Conservation (phyloP, 2,113 vertebrate genomes). For the Chaetodon trifascialis region DNA sequence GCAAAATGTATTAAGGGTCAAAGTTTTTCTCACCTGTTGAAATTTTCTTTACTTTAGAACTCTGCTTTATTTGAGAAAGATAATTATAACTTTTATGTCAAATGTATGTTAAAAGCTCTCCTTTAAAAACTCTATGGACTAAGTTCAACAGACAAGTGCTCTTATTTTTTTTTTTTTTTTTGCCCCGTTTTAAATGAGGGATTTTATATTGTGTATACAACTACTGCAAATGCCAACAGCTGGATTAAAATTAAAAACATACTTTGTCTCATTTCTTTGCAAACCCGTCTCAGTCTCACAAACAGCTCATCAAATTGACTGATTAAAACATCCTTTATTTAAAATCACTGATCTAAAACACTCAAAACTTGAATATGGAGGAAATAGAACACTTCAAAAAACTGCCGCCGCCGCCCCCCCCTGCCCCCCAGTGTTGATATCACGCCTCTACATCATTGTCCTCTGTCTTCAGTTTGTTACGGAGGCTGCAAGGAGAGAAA, state of each 20-base stretch:
- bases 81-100: constrained; percentile 41
- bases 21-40: constrained; percentile 16
- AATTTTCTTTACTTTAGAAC: constrained; percentile 38
- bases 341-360: constrained; percentile 14
- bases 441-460: constrained; percentile 47
- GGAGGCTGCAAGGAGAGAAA: constrained; percentile 69
- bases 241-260: constrained; percentile 81
- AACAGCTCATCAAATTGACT: neutral
- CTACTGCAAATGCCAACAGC: constrained; percentile 80
- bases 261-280: constrained; percentile 41
- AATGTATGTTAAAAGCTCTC: constrained; percentile 40
- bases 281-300: neutral
- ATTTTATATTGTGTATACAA: constrained; percentile 79
- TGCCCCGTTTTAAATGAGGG: constrained; percentile 74
- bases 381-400: neutral
- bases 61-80: constrained; percentile 55
- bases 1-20: constrained; percentile 33
- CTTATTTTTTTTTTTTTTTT: constrained; percentile 61
- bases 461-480: constrained; percentile 69
- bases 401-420: no score
- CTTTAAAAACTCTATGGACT: constrained; percentile 34
- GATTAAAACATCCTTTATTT: constrained; percentile 35
- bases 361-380: neutral
- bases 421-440: constrained; percentile 37
- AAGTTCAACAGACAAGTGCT: constrained; percentile 72